Evolutionary conservation across 2,113 vertebrate genomes (phyloP).

Genomic region (Sarotherodon lohbergeri): DNA sequence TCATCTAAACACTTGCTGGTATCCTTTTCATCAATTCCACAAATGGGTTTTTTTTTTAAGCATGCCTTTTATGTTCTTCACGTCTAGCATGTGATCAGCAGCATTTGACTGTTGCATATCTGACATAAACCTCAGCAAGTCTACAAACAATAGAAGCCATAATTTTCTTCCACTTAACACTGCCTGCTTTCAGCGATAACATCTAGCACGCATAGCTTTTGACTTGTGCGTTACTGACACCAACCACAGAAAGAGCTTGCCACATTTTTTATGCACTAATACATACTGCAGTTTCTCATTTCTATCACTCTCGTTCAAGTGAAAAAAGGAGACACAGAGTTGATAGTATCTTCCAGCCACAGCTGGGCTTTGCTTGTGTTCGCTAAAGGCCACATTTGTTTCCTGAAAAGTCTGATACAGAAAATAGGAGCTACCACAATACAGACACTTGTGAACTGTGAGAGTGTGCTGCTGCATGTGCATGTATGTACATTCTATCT

Average conservation of each 20-base stretch:
- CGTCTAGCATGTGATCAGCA: slow-evolving; percentile 70
- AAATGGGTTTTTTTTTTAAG: accelerated
- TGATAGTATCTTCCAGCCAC: slow-evolving; percentile 51
- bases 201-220: slow-evolving; percentile 61
- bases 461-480: background rate
- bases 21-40: background rate
- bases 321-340: background rate
- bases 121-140: slow-evolving; percentile 64
- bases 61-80: slow-evolving; percentile 42
- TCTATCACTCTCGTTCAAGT: slow-evolving; percentile 27
- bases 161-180: slow-evolving; percentile 62
- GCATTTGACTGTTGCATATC: slow-evolving; percentile 69
- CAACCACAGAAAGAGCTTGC: slow-evolving; percentile 36
- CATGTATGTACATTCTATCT: background rate
- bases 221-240: slow-evolving; percentile 74
- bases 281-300: background rate
- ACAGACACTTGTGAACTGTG: background rate
- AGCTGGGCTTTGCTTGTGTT: slow-evolving; percentile 46
- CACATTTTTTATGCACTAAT: slow-evolving; percentile 20
- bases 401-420: slow-evolving; percentile 79
- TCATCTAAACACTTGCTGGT: slow-evolving; percentile 4
- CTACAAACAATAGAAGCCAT: slow-evolving; percentile 65
- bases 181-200: slow-evolving; percentile 76
- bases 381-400: slow-evolving; percentile 70
- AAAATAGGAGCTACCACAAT: slow-evolving; percentile 67